phyloP scores from a whole-genome alignment of 2,113 vertebrate genomes.

The Nymphicus hollandicus region DNA sequence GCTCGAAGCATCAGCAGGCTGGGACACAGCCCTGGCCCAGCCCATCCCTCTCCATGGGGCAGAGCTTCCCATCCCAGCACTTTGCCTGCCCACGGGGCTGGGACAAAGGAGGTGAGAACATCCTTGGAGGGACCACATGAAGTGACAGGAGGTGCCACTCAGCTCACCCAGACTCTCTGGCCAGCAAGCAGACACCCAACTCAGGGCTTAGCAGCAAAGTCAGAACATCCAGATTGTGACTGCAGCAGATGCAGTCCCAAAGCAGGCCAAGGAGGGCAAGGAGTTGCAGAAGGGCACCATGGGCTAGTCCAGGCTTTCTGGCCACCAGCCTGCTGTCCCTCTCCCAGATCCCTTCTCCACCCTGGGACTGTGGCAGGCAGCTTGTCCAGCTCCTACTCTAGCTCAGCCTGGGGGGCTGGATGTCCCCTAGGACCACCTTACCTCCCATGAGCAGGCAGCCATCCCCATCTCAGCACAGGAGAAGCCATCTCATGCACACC shows the following conservation, averaged over 20 bases:
- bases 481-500: background rate
- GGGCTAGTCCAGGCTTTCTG: background rate
- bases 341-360: background rate
- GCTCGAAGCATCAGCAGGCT: background rate
- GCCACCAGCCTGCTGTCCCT: background rate
- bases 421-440: background rate
- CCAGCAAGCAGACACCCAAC: background rate
- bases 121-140: accelerated
- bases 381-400: background rate
- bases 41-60: background rate
- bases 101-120: background rate
- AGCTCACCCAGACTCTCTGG: background rate
- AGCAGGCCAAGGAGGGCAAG: background rate
- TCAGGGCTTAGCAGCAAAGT: background rate
- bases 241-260: background rate
- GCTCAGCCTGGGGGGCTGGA: background rate
- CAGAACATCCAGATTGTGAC: background rate
- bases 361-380: background rate
- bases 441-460: background rate
- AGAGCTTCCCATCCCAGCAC: background rate
- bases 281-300: background rate
- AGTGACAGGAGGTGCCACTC: background rate
- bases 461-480: background rate
- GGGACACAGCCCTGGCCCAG: background rate
- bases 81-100: accelerated